phyloP scores from a whole-genome alignment of 2,113 vertebrate genomes.

The Athene noctua region DNA sequence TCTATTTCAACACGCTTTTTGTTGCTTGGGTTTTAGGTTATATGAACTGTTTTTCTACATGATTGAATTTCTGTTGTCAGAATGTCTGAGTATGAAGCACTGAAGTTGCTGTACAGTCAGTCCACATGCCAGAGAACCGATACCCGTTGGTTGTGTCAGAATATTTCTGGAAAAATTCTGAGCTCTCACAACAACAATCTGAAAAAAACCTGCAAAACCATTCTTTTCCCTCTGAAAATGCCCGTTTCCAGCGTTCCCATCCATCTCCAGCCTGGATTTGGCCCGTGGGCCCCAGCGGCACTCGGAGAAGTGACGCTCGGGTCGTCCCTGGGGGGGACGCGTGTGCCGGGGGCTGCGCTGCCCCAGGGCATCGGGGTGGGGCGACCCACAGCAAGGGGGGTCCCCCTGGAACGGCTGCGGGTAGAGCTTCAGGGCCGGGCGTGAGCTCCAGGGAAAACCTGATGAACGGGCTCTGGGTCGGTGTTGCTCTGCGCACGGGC shows the following conservation, averaged over 20 bases:
- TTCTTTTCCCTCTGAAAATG: background rate
- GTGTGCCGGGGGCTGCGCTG: background rate
- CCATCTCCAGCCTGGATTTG: background rate
- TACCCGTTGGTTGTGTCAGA: background rate
- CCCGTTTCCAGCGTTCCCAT: background rate
- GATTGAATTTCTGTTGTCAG: background rate
- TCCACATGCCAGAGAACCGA: background rate
- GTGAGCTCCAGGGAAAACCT: background rate
- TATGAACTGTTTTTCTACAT: background rate
- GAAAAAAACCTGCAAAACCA: background rate
- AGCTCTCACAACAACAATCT: background rate
- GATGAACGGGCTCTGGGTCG: background rate
- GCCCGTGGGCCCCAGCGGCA: rapidly evolving
- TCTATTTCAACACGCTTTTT: background rate
- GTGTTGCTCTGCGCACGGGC: background rate
- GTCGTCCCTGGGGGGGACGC: background rate
- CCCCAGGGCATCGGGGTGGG: background rate
- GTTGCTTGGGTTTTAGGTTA: background rate
- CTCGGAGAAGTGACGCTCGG: background rate
- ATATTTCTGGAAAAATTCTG: background rate
- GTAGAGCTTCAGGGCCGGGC: background rate
- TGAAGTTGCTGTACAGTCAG: background rate
- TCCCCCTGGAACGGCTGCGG: rapidly evolving
- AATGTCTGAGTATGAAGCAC: background rate
- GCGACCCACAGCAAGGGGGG: background rate